Evolutionary conservation across 2,113 vertebrate species (phyloP), one percentile per base, ranked within the genome.

Genomic region (Oreotrochilus melanogaster): DNA sequence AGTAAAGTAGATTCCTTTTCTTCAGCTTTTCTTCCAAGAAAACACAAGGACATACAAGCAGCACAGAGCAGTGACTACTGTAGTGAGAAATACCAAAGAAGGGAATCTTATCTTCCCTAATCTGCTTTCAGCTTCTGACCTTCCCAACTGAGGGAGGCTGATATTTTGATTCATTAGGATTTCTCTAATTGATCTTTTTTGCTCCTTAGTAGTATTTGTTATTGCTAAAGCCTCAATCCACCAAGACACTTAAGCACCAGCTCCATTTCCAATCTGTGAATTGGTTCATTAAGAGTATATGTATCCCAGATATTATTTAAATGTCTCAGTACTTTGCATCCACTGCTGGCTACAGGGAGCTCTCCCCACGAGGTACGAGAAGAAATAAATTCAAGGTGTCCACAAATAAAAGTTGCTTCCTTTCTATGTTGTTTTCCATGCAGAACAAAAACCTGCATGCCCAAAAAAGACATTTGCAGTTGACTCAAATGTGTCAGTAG

Each of bases 1-100:
- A 71, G 86, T 96, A 82, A 82, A 61, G 37, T 67, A 84, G 57
- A 78, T 95, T 81, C 75, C 48, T 91, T 92, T 64, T 62, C 23
- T 80, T 91, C 88, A 91, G 78, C 65, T 95, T 96, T 83, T 78
- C 71, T 83, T 78, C 71, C 66, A 78, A 79, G 58, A 87, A 81
- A 91, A 56, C 91, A 86, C 61, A 39, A 83, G 43, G 60, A 74
- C 83, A 69, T 39, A 18, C 17, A 88, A 61, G 71, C 48, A 69
- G 83, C 6, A 3, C 28, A 47, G 48, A 85, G 54, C 75, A 27
- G 37, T 22, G 57, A 39, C 65, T 67, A 25, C 73, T 78, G 2
- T 18, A 85, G 67, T 67, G 51, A 95, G 58, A 95, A 96, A 92
- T 91, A 89, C 54, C 14, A 21, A 93, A 35, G 15, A 28, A 66